Percentiles rank a stretch among this genome's conserved stretches.
Evolutionary conservation across 2,888 invertebrate species (phyloP).

Genomic region (Tinea semifulvella): DNA sequence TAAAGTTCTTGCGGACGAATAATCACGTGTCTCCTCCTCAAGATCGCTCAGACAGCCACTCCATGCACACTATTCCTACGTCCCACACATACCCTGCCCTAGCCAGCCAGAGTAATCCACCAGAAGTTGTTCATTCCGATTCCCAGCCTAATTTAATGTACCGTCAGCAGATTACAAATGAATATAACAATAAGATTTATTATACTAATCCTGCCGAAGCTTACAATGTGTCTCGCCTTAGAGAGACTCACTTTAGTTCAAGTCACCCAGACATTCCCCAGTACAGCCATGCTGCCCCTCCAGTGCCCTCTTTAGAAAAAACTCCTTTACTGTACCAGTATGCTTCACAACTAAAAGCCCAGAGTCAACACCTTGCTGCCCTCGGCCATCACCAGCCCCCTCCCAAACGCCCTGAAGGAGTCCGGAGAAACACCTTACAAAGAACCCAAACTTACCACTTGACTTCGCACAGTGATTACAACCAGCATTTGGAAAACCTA

Average conservation of each 20-base stretch:
- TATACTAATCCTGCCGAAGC: slow-evolving; percentile 42
- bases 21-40: slow-evolving; percentile 59
- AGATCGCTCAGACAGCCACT: slow-evolving; percentile 55
- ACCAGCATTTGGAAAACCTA: slow-evolving; percentile 51
- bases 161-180: slow-evolving; percentile 54
- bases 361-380: slow-evolving; percentile 51
- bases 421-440: slow-evolving; percentile 50
- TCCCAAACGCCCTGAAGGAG: slow-evolving; percentile 43
- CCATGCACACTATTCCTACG: slow-evolving; percentile 46
- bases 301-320: slow-evolving; percentile 31
- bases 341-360: slow-evolving; percentile 58
- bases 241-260: slow-evolving; percentile 61
- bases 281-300: slow-evolving; percentile 26
- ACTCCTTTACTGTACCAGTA: slow-evolving; percentile 58
- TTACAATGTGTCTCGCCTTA: slow-evolving; percentile 46
- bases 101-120: slow-evolving; percentile 18
- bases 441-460: slow-evolving; percentile 61
- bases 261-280: slow-evolving; percentile 60
- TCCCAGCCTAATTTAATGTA: slow-evolving; percentile 26
- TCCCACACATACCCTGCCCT: slow-evolving; percentile 56
- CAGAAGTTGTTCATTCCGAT: neutral
- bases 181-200: slow-evolving; percentile 56
- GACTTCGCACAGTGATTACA: slow-evolving; percentile 60
- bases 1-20: slow-evolving; percentile 61
- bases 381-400: slow-evolving; percentile 39